Conservation (phyloP, 2,797 vertebrate species). For the Myripristis murdjan region DNA sequence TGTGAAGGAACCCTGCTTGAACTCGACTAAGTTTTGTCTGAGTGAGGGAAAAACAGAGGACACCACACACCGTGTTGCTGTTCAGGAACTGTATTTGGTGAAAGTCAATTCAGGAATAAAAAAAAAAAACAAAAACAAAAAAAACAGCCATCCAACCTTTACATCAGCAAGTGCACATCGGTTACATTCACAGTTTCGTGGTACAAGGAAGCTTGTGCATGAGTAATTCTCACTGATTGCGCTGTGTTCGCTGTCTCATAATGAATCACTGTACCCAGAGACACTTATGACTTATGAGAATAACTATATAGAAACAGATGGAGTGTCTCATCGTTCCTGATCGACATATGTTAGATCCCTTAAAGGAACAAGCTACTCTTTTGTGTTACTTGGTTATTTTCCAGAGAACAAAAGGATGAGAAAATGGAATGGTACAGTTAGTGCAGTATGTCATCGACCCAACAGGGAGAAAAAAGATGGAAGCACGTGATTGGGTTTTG, state of each 20-base stretch:
- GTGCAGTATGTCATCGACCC: constrained; percentile 25
- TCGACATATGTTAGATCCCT: constrained; percentile 8
- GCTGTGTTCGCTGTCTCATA: constrained; percentile 17
- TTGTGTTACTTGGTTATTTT: constrained; percentile 27
- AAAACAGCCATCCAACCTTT: constrained; percentile 20
- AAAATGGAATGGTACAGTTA: constrained; percentile 21
- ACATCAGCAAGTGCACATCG: constrained; percentile 59
- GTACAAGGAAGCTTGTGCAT: constrained; percentile 28
- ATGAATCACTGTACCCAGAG: constrained; percentile 12
- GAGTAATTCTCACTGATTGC: constrained; percentile 21
- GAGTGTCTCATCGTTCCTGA: constrained; percentile 15
- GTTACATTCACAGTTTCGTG: constrained; percentile 71
- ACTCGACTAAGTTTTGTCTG: constrained; percentile 1
- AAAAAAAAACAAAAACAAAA: too few relatives aligned
- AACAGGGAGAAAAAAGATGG: not conserved
- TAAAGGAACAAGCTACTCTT: constrained; percentile 13
- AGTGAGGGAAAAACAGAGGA: not conserved
- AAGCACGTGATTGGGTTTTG: constrained; percentile 34
- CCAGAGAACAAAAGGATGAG: not conserved
- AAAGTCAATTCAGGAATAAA: constrained; percentile 39
- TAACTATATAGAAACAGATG: constrained; percentile 14
- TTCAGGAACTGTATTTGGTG: constrained; percentile 3
- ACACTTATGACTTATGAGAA: constrained; percentile 5
- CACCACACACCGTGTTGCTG: constrained; percentile 10
- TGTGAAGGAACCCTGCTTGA: too few relatives aligned